Conservation (phyloP, 1,140 invertebrate species). For the Zaprionus kolodkinae region DNA sequence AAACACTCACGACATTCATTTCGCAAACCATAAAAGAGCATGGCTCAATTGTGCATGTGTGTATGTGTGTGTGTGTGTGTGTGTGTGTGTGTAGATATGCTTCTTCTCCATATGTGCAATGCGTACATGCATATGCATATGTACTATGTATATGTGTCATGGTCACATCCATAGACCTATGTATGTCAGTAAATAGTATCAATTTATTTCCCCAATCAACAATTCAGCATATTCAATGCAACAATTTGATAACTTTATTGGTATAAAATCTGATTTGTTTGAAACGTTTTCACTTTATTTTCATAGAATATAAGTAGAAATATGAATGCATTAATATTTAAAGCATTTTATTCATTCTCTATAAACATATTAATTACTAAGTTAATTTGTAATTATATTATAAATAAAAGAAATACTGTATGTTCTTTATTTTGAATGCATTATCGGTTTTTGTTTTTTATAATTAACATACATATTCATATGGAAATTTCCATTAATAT, state of each 20-base stretch:
- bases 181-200: not conserved
- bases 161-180: not conserved
- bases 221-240: not conserved
- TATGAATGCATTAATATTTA: not conserved
- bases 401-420: no score
- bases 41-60: not conserved
- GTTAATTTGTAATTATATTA: no score
- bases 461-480: not conserved
- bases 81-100: not conserved
- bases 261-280: not conserved
- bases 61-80: not conserved
- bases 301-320: not conserved
- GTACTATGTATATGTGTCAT: constrained; percentile 27
- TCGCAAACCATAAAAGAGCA: constrained; percentile 35
- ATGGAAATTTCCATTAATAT: not conserved
- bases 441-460: not conserved
- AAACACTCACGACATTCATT: constrained; percentile 7
- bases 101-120: not conserved
- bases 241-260: not conserved
- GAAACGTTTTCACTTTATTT: no score
- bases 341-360: not conserved
- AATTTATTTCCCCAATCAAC: constrained; percentile 1
- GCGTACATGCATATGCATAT: constrained; percentile 1
- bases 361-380: not conserved
- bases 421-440: not conserved